Evolutionary conservation across 1,140 invertebrate species (phyloP).

Genomic region (Zaprionus gabonicus): DNA sequence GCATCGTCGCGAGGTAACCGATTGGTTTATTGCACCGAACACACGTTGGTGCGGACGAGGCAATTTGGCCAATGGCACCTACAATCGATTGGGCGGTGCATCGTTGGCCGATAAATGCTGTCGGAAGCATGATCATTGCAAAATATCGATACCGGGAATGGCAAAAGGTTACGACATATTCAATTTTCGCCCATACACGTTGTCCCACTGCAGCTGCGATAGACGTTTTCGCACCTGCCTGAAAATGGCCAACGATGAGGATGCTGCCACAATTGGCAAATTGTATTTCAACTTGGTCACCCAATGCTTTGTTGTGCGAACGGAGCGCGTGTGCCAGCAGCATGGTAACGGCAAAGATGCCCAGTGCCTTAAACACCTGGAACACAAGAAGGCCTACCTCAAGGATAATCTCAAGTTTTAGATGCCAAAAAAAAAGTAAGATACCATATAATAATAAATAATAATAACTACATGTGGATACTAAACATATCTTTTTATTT

Average conservation of each 20-base stretch:
- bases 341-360: constrained; percentile 93
- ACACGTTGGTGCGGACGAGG: constrained; percentile 94
- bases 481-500: not conserved
- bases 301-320: constrained; percentile 95
- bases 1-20: constrained; percentile 84
- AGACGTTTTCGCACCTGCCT: constrained; percentile 95
- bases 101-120: constrained; percentile 91
- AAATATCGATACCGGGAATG: constrained; percentile 89
- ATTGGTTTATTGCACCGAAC: constrained; percentile 89
- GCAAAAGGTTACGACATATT: constrained; percentile 89
- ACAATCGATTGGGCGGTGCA: constrained; percentile 90
- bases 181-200: constrained; percentile 92
- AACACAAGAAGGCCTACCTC: constrained; percentile 90
- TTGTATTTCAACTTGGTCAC: constrained; percentile 97
- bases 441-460: not conserved
- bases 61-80: constrained; percentile 87
- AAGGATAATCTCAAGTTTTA: constrained; percentile 90
- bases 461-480: not conserved
- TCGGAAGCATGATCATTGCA: constrained; percentile 91
- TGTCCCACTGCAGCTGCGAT: constrained; percentile 95
- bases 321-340: constrained; percentile 90
- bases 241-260: constrained; percentile 92
- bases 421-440: not conserved
- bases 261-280: constrained; percentile 95
- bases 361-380: constrained; percentile 88